Percentiles rank a stretch among this genome's conserved stretches.
Evolutionary conservation across 2,797 vertebrate species (phyloP).

Genomic region (Poeciliopsis infans): DNA sequence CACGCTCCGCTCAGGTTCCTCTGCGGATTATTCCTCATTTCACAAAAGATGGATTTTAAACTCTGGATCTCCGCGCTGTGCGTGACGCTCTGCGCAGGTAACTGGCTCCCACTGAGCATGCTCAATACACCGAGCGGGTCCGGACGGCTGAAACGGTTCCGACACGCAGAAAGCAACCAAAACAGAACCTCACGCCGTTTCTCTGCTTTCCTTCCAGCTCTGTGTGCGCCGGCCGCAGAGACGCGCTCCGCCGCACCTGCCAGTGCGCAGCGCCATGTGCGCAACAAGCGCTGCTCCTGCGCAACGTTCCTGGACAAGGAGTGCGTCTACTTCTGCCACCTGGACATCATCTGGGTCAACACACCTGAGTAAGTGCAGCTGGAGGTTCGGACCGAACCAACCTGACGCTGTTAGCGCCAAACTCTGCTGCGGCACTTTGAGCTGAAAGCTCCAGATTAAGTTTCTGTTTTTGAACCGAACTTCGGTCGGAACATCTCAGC

Average conservation of each 20-base stretch:
- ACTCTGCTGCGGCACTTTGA: background rate
- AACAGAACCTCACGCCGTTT: background rate
- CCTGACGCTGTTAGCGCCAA: background rate
- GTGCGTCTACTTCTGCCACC: slow-evolving; percentile 97
- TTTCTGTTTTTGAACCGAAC: background rate
- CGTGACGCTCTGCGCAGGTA: slow-evolving; percentile 78
- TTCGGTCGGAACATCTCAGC: background rate
- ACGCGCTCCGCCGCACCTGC: background rate
- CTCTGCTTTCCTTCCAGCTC: slow-evolving; percentile 18
- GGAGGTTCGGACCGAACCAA: too few species aligned
- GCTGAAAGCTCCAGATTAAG: background rate
- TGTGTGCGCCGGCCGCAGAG: slow-evolving; percentile 50
- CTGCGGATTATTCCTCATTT: background rate
- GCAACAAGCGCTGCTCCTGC: slow-evolving; percentile 93
- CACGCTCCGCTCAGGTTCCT: background rate
- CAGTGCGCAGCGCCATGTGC: slow-evolving; percentile 68
- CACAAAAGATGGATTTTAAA: slow-evolving; percentile 84
- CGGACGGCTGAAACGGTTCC: background rate
- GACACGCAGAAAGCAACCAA: background rate
- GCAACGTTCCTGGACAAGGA: slow-evolving; percentile 92
- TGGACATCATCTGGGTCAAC: slow-evolving; percentile 99
- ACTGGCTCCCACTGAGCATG: background rate
- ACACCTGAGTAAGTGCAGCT: slow-evolving; percentile 90
- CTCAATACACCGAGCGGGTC: background rate
- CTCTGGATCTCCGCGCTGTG: slow-evolving; percentile 83